Percentiles rank a stretch among this genome's conserved stretches.
Evolutionary conservation across 2,888 invertebrate species (phyloP).

Genomic region (Pegoplata infirma): DNA sequence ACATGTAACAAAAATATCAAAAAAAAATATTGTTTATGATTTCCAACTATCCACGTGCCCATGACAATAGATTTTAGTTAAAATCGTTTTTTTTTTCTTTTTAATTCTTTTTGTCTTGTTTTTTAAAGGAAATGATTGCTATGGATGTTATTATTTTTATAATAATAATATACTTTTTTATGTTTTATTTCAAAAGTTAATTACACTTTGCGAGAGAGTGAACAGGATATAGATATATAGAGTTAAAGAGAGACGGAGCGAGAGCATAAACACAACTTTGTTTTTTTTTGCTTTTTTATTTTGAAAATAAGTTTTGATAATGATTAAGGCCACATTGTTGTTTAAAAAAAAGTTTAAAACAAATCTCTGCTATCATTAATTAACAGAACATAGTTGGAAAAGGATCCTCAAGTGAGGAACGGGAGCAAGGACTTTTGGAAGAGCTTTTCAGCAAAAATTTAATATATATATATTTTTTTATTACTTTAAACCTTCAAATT

Average conservation of each 20-base stretch:
- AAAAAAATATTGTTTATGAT: conserved; percentile 55
- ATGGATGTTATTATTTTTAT: conserved; percentile 50
- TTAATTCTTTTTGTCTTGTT: conserved; percentile 39
- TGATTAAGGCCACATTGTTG: conserved; percentile 55
- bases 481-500: no score
- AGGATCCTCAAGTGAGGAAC: not conserved
- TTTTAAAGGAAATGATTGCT: conserved; percentile 48
- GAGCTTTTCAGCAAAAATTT: no score
- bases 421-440: no score
- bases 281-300: conserved; percentile 21
- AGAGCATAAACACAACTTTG: conserved; percentile 21
- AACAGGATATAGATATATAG: not conserved
- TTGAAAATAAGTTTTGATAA: conserved; percentile 18
- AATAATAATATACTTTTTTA: conserved; percentile 36
- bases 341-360: conserved; percentile 4
- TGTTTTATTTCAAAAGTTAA: conserved; percentile 59
- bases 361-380: conserved; percentile 3
- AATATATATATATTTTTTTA: no score
- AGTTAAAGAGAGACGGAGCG: conserved; percentile 15
- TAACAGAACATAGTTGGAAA: not conserved
- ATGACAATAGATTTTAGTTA: conserved; percentile 60
- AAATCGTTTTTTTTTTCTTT: conserved; percentile 47
- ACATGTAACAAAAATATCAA: conserved; percentile 49
- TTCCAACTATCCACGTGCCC: conserved; percentile 60
- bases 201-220: conserved; percentile 44